Evolutionary conservation across 2,113 vertebrate genomes (phyloP), one percentile per base, ranked within the genome.

Genomic region (Austrofundulus limnaeus): DNA sequence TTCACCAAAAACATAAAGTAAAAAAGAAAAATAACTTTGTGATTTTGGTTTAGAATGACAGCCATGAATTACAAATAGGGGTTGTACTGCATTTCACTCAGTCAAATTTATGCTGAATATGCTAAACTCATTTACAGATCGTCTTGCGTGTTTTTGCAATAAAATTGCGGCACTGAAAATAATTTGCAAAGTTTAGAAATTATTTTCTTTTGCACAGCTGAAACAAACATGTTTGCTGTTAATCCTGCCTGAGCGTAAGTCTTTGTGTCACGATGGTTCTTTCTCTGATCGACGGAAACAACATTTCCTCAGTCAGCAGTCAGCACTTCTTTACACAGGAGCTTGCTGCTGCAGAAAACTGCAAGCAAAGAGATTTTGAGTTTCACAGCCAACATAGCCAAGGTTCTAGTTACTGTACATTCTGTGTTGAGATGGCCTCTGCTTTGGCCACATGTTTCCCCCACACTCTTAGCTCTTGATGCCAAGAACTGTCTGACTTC

Each of bases 231-330:
- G 76, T 86, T 84, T 82, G 73, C 78, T 57, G 67, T 75, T 72
- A 78, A 77, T 83, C 60, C 66, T 70, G 65, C 67, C 72, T 83
- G 73, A 89, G 79, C 5, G 31, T 2, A 34, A 9, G 70, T 75
- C 65, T 75, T 84, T 81, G 85, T 78, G 85, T 82, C 80, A 78
- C 60, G 11, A 77, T 72, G 78, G 79, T 75, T 82, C 71, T 80
- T 61, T 60, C 58, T 83, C 78, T 87, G 77, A 86, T 86, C 83
- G 79, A 65, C 71, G 75, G 83, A 80, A 85, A 72, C 62, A 64
- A 82, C 81, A 87, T 78, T 77, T 75, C 61, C 63, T 50, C 67
- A 77, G 81, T 86, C 85, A 88, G 85, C 87, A 88, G 73, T 85
- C 84, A 87, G 81, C 87, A 86, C 77, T 89, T 84, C 63, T 23